A percentile compares a stretch with the other conserved stretches of the same genome.
Evolutionary conservation across 2,797 vertebrate species (phyloP).

Genomic region (Sebastes jordani): DNA sequence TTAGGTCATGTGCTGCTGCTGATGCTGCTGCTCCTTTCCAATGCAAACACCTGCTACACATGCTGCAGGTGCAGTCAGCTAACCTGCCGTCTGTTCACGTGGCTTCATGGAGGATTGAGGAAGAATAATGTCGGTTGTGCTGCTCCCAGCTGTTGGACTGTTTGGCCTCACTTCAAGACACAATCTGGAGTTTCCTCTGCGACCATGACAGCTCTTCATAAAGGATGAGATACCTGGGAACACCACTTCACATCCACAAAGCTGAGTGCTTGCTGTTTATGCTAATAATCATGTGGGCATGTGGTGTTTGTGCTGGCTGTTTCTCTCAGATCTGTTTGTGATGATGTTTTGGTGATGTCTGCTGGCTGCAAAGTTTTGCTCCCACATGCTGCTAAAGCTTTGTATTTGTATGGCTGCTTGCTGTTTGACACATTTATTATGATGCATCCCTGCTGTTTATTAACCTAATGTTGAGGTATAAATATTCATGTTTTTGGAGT

Average conservation of each 20-base stretch:
- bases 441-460: constrained; percentile 9
- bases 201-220: not conserved
- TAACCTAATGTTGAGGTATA: constrained; percentile 9
- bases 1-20: not conserved
- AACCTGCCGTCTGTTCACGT: not conserved
- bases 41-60: not conserved
- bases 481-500: constrained; percentile 26
- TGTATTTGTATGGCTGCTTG: not conserved
- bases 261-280: not conserved
- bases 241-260: not conserved
- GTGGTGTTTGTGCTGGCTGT: not conserved
- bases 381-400: not conserved
- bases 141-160: not conserved
- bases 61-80: not conserved
- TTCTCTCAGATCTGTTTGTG: not conserved
- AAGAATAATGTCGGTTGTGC: not conserved
- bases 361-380: not conserved
- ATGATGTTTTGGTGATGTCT: not conserved
- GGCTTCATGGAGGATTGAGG: not conserved
- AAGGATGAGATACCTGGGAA: not conserved
- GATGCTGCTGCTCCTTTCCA: not conserved
- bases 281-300: not conserved
- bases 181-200: not conserved
- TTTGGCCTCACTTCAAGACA: not conserved
- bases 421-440: not conserved